Evolutionary conservation across 2,113 vertebrate genomes (phyloP).

Genomic region (Corythaixoides concolor): DNA sequence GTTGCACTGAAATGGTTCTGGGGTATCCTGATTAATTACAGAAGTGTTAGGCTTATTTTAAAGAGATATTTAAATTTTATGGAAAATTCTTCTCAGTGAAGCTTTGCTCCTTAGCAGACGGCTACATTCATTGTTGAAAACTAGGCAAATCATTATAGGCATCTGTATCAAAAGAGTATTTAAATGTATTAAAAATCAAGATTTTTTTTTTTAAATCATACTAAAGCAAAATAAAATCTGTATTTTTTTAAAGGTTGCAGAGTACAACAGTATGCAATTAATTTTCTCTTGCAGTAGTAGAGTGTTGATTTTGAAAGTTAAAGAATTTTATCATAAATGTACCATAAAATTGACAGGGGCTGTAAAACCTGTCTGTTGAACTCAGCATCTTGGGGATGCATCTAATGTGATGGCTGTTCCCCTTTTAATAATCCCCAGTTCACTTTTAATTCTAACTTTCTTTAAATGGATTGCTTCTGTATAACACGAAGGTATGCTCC

Average conservation of each 20-base stretch:
- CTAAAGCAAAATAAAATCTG: neutral
- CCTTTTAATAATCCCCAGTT: neutral
- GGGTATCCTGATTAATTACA: neutral
- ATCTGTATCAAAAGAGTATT: neutral
- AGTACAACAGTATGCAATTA: neutral
- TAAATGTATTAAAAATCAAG: neutral
- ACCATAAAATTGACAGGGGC: neutral
- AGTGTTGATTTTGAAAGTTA: neutral
- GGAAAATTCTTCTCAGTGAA: neutral
- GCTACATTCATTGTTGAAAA: neutral
- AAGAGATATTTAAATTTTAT: neutral
- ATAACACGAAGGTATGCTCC: fast-evolving
- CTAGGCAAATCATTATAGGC: neutral
- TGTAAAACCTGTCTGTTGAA: neutral
- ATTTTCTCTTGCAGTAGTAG: neutral
- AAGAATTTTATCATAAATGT: neutral
- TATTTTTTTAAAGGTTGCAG: neutral
- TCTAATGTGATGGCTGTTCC: neutral
- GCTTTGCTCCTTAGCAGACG: neutral
- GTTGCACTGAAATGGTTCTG: neutral
- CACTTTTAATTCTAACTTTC: neutral
- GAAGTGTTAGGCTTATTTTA: neutral
- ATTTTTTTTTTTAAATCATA: neutral
- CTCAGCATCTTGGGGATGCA: neutral
- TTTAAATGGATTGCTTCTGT: neutral